phyloP scores from a whole-genome alignment of 2,888 invertebrate genomes.

The Notocelia uddmanniana region DNA sequence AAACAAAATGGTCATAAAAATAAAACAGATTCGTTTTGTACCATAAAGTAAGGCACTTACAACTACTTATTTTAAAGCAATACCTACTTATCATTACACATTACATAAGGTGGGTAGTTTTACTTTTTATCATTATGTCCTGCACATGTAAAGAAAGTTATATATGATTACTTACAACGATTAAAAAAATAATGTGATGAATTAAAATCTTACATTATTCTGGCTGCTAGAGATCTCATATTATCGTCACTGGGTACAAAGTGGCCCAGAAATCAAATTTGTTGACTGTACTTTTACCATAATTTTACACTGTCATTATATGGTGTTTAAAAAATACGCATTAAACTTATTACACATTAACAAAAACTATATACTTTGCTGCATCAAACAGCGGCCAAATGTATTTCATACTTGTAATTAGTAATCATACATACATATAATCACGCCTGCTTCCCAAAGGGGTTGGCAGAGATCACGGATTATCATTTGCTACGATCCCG shows the following conservation, averaged over 20 bases:
- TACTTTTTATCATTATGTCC: constrained; percentile 27
- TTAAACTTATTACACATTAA: background rate
- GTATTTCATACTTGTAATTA: no score
- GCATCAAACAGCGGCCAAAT: background rate
- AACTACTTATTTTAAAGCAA: constrained; percentile 21
- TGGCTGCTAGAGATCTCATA: no score
- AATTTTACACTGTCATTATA: background rate
- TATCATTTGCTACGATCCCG: no score
- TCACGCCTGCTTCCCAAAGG: no score
- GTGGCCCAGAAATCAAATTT: no score
- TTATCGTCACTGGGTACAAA: no score
- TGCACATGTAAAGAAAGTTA: constrained; percentile 21
- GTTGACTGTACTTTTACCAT: no score
- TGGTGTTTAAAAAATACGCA: background rate
- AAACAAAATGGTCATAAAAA: constrained; percentile 44
- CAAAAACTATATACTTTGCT: background rate
- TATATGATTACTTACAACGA: constrained; percentile 11
- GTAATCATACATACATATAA: no score
- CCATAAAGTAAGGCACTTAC: constrained; percentile 35
- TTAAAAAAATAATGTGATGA: constrained; percentile 25
- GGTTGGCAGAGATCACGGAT: no score
- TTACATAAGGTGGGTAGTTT: constrained; percentile 40
- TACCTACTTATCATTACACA: constrained; percentile 8
- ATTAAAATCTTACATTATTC: background rate
- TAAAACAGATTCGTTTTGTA: constrained; percentile 41